Base-by-base conservation (phyloP, 2,888 invertebrate species). In the Philhelius pedissequus region DNA sequence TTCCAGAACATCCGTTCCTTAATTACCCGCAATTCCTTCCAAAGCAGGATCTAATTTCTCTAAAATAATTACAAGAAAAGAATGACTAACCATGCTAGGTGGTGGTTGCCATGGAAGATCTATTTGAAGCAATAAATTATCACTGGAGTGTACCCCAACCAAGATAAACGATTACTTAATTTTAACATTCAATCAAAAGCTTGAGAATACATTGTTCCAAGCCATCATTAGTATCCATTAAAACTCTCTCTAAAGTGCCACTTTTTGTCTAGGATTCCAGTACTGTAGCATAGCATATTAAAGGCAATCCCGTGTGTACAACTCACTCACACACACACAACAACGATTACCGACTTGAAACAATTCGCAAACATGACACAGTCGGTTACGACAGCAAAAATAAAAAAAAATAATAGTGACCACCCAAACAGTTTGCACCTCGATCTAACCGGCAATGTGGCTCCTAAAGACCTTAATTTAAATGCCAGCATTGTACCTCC, bases 341-440 rank as follows among this genome's bases (percentile, higher is more conserved):
- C 38, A 40, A 15, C n/a, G 9, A 56, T 73, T 38, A 48, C 45
- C 15, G 30, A 30, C 40, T 70, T 52, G 48, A 77, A 54, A 54
- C 77, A 82, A 73, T 73, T 58, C 71, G 43, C 70, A 58, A 58
- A 70, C 76, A 76, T 66, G 70, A 70, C 75, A 48, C 32, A 38
- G 35, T 38, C 8, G 30, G 18, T 38, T 18, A 15, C 20, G 50
- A 18, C 43, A 18, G 20, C 20, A 20, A 73, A 27, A 45, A n/a
- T 1, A 35, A 6, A 22, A 32, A 50, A 22, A 35, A 68, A 50
- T n/a, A 48, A 8, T 0, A 43, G 43, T 74, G 83, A 48, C 84
- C 84, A 84, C 84, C 84, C 84, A 84, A 84, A 74, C 38, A 60
- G 84, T 32, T 52, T 69, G 27, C 69, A 54, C 68, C 62, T 73